A percentile compares a stretch with the other conserved stretches of the same genome.
phyloP scores from a whole-genome alignment of 2,888 invertebrate genomes.

The Acronicta aceris region DNA sequence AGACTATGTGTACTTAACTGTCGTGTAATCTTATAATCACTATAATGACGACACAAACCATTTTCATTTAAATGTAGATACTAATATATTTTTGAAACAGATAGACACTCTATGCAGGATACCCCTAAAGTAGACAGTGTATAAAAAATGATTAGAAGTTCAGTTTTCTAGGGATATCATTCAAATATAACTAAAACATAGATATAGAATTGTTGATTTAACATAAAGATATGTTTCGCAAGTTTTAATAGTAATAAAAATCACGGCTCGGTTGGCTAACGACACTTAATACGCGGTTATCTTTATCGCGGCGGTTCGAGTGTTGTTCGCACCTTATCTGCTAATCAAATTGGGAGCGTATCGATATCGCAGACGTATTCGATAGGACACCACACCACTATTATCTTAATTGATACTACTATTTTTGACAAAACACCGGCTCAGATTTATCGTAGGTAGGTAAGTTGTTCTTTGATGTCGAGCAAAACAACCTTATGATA shows the following conservation, averaged over 20 bases:
- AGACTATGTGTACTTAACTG: too few relatives aligned
- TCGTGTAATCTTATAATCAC: too few relatives aligned
- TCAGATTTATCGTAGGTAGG: slow-evolving; percentile 54
- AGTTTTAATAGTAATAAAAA: slow-evolving; percentile 85
- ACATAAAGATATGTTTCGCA: slow-evolving; percentile 71
- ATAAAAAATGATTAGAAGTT: not conserved
- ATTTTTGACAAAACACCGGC: slow-evolving; percentile 81
- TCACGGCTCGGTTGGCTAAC: slow-evolving; percentile 83
- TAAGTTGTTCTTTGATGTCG: slow-evolving; percentile 70
- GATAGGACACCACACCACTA: slow-evolving; percentile 80
- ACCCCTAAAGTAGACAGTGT: too few relatives aligned
- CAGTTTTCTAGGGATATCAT: slow-evolving; percentile 6
- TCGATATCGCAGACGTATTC: slow-evolving; percentile 82
- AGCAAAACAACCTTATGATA: slow-evolving; percentile 57
- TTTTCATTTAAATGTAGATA: too few relatives aligned
- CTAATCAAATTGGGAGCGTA: slow-evolving; percentile 87
- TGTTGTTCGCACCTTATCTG: slow-evolving; percentile 83
- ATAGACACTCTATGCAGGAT: too few relatives aligned
- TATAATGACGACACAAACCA: too few relatives aligned
- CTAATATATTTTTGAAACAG: too few relatives aligned
- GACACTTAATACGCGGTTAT: slow-evolving; percentile 83
- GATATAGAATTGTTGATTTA: slow-evolving; percentile 50
- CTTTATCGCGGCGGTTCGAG: slow-evolving; percentile 83
- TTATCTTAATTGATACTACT: slow-evolving; percentile 85
- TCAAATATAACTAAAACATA: slow-evolving; percentile 54